A percentile compares a stretch with the other conserved stretches of the same genome.
phyloP scores from a whole-genome alignment of 2,113 vertebrate genomes.

The Oreotrochilus melanogaster region DNA sequence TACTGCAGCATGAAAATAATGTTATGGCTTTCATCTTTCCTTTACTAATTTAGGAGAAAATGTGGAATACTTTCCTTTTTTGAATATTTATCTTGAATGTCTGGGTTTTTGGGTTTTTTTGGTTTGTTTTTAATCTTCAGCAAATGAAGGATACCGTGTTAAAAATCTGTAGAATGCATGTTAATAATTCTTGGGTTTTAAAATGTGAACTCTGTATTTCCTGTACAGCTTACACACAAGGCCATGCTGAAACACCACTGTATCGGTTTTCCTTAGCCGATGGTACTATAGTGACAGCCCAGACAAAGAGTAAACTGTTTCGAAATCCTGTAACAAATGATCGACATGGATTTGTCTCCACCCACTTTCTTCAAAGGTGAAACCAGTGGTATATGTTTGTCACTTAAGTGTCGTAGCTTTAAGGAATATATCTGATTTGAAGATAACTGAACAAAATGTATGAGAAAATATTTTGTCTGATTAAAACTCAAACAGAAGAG shows the following conservation, averaged over 20 bases:
- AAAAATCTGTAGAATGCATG: not conserved
- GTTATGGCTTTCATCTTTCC: not conserved
- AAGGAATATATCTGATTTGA: not conserved
- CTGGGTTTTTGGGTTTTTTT: not conserved
- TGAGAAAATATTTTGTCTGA: not conserved
- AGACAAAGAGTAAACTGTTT: slow-evolving; percentile 93
- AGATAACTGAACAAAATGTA: not conserved
- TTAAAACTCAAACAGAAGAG: not conserved
- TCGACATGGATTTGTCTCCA: slow-evolving; percentile 90
- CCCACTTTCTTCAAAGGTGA: slow-evolving; percentile 95
- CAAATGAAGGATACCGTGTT: not conserved
- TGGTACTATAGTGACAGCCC: slow-evolving; percentile 93
- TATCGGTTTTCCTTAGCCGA: slow-evolving; percentile 96
- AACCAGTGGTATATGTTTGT: not conserved
- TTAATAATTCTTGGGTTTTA: not conserved
- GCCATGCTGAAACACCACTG: slow-evolving; percentile 91
- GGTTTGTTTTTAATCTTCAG: not conserved
- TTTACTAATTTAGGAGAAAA: not conserved
- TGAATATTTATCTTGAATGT: not conserved
- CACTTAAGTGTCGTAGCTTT: not conserved
- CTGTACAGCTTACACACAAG: slow-evolving; percentile 87
- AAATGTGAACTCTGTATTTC: not conserved
- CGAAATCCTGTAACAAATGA: slow-evolving; percentile 90
- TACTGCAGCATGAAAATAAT: not conserved
- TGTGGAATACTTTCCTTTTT: not conserved